These are phyloP conservation scores for Tragelaphus imberbis DNA, from an alignment of 2,113 vertebrate species.

Conservation along the genomic window DNA sequence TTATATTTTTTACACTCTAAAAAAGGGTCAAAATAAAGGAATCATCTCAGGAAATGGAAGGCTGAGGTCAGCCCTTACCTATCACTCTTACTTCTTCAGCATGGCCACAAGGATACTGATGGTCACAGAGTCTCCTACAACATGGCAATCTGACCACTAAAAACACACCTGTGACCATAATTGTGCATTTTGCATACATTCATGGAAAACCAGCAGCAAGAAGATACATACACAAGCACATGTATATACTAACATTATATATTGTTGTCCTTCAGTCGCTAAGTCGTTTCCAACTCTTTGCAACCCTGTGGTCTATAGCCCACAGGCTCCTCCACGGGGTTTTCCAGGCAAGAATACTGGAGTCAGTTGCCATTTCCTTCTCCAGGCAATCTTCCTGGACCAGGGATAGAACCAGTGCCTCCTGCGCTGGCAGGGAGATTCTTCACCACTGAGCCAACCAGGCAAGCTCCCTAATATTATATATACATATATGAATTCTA, in stretches of 20 bases:
- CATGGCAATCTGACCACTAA: background rate
- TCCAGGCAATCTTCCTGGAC: background rate
- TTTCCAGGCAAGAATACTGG: background rate
- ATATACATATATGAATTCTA: background rate
- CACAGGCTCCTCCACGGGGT: background rate
- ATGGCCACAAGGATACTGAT: background rate
- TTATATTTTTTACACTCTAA: background rate
- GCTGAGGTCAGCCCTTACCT: background rate
- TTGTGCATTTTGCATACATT: background rate
- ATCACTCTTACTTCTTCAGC: background rate
- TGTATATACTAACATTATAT: background rate
- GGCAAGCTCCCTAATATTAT: background rate
- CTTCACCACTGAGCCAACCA: background rate
- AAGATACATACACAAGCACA: background rate
- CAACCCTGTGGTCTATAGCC: background rate
- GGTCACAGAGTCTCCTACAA: background rate
- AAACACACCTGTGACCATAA: background rate
- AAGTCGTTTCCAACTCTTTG: background rate
- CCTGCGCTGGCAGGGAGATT: background rate
- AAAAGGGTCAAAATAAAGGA: background rate
- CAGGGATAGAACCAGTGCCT: background rate
- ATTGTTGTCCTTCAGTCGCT: background rate
- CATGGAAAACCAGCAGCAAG: background rate
- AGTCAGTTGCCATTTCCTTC: background rate
- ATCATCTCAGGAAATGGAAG: background rate